Conservation (phyloP, 37 sponge, comb jelly and placozoan genomes). For the Agelas oroides region DNA sequence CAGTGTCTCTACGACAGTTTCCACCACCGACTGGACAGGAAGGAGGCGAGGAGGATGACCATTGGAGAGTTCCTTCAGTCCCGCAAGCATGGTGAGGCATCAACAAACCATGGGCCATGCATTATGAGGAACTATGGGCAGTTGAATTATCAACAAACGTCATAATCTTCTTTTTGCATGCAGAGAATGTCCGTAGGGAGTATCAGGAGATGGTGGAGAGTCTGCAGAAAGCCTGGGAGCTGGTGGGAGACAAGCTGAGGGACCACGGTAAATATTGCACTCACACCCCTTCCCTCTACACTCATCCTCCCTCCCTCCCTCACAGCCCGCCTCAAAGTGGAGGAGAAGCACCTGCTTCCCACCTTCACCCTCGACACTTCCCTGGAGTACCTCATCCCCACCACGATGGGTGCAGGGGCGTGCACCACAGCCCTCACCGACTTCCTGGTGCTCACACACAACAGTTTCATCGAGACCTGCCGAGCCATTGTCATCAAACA, state of each 20-base stretch:
- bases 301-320: not conserved
- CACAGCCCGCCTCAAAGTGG: slow-evolving; percentile 56
- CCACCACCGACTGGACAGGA: slow-evolving; percentile 51
- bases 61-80: slow-evolving; percentile 49
- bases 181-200: slow-evolving; percentile 39
- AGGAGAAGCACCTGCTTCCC: slow-evolving; percentile 30
- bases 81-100: slow-evolving; percentile 10
- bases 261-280: slow-evolving; percentile 42
- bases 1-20: slow-evolving; percentile 41
- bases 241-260: slow-evolving; percentile 60
- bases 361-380: slow-evolving; percentile 15
- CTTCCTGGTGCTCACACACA: too few species aligned
- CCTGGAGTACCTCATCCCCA: slow-evolving; percentile 75
- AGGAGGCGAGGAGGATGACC: slow-evolving; percentile 40
- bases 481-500: not conserved
- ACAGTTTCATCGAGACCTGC: too few species aligned
- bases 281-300: too few species aligned
- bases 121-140: too few species aligned
- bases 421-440: too few species aligned
- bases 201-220: slow-evolving; percentile 38
- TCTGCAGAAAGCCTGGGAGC: slow-evolving; percentile 61
- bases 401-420: slow-evolving; percentile 61
- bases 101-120: too few species aligned
- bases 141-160: too few species aligned
- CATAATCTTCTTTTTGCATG: not conserved